A percentile compares a stretch with the other conserved stretches of the same genome.
Conservation (phyloP, 23 tunicate genomes). For the Phallusia fumigata region DNA sequence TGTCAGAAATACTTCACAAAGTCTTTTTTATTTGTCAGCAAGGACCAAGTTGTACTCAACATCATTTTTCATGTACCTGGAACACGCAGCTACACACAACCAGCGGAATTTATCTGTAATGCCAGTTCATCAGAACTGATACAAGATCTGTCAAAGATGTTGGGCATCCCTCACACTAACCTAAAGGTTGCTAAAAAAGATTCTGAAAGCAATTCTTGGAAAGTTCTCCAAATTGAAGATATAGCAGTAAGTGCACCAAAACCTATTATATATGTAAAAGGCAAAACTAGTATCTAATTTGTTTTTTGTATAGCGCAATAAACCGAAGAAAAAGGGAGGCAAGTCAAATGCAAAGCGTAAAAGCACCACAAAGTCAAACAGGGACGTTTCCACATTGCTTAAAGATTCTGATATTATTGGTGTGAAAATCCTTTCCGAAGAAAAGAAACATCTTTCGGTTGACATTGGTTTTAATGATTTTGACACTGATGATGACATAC, state of each 20-base stretch:
- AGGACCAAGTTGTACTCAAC: background rate
- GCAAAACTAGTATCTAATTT: background rate
- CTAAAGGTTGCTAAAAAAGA: background rate
- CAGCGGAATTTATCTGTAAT: background rate
- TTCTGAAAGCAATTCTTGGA: background rate
- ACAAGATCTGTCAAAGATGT: background rate
- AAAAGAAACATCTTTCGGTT: background rate
- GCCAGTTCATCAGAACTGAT: background rate
- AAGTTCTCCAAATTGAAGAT: background rate
- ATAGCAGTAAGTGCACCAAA: background rate
- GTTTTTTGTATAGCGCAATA: background rate
- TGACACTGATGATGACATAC: constrained; percentile 20
- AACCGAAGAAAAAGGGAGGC: background rate
- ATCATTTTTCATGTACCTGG: background rate
- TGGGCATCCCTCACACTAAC: background rate
- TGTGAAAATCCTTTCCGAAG: background rate
- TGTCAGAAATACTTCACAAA: background rate
- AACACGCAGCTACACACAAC: background rate
- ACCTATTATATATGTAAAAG: too few relatives aligned
- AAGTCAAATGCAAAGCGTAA: constrained; percentile 2
- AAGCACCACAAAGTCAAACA: background rate
- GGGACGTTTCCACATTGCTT: background rate
- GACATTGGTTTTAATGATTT: constrained; percentile 4
- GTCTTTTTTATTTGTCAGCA: background rate
- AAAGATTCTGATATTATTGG: constrained; percentile 17